Base-by-base conservation (phyloP, 2,888 invertebrate genomes). In the Drosophila buzzatii region DNA sequence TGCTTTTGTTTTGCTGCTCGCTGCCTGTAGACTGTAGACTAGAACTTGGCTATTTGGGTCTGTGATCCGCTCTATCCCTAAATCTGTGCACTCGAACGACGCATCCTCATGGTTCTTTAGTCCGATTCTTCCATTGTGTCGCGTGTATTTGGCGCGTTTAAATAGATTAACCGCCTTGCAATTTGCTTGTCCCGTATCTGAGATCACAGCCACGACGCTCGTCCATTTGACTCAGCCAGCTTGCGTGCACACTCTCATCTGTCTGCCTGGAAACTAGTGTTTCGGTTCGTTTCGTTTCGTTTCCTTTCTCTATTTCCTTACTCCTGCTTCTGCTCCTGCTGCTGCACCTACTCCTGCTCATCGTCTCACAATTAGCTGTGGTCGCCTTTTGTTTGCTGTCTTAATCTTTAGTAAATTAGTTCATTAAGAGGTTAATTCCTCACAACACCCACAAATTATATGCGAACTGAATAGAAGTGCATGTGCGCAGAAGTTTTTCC, bases 161-260 rank as follows among this genome's bases (percentile, higher is more conserved):
- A 93, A 93, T 91, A 93, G 93, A 93, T 93, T 93, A 93, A 92
- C 92, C 92, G 93, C 93, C 93, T 92, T 90, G 92, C 91, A 92
- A 92, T 91, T 92, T 92, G 91, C 86, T 85, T 81, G 79, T 70
- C 73, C 76, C 73, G 69, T 90, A 90, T 86, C 90, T 76, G 71
- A 64, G 70, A 83, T 76, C 58, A 55, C 53, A 71, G 49, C 69
- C 70, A 76, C 51, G 44, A 45, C 41, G 3, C 23, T 47, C 33
- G 27, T 47, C 47, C 44, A 8, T 42, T 61, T 47, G 65, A 70
- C 57, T 65, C 60, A 71, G 70, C 44, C 53, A 27, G 27, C 27
- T 81, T 67, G 79, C 79, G 76, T 81, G 79, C 47, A 70, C 31
- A 70, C 31, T 44, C 27, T n/a, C 27, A 23, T 20, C 45, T 62